Evolutionary conservation across 2,797 vertebrate species (phyloP), one percentile per base, ranked within the genome.

Genomic region (Oryzias sinensis): DNA sequence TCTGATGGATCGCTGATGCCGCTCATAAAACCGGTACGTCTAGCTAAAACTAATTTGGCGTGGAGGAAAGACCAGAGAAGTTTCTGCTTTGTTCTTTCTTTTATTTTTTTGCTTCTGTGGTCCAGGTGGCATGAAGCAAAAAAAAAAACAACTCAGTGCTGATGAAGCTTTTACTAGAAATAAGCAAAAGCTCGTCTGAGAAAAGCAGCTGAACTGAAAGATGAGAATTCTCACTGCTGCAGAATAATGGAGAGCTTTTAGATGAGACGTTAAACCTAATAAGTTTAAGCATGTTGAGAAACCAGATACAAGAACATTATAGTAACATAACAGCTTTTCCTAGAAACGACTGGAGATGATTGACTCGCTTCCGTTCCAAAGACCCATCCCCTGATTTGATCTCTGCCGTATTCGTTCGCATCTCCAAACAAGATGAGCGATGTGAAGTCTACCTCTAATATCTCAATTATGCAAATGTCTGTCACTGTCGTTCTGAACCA

Each of bases 1-100:
- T 59, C 51, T 80, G 80, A 88, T 49, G 45, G 70, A 88, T 78
- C 13, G 49, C 50, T 64, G 64, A 73, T 83, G 71, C 54, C 18
- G n/a, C 65, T 79, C 70, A 84, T 81, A 77, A 87, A 78, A 74
- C 57, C 2, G 24, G 62, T 50, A 17, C 53, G 22, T 61, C 22
- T 2, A 15, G 58, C 64, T 67, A 49, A 37, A 37, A 37, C 33
- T 37, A 37, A 37, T 37, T 37, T 37, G 9, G 33, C 33, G 33
- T 37, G 9, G 9, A 37, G 13, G 33, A 37, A 37, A 4, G 9
- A 37, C 33, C 33, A 37, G 33, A 37, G 33, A 9, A 37, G 33
- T 2, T 37, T 37, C 9, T 37, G 33, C 4, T 9, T 37, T 13
- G 18, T 13, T 11, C 11, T 37, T 37, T 11, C 4, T 13, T 27